Conservation (phyloP, 2,113 vertebrate species). For the Jaculus jaculus region DNA sequence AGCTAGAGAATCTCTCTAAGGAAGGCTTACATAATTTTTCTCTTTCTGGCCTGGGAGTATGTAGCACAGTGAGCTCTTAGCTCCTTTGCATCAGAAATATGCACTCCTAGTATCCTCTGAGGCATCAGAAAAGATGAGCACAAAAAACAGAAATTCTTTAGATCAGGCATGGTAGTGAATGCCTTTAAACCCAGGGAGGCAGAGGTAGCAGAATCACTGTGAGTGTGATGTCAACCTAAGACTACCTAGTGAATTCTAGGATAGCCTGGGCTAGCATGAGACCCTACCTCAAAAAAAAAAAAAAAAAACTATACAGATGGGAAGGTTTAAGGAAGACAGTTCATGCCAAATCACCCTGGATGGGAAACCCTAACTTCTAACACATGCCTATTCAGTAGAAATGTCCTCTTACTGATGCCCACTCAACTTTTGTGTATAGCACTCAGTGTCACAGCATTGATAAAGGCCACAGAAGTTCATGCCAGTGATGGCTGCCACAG, state of each 20-base stretch:
- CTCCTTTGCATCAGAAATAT: conserved; percentile 20
- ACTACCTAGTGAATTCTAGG: too few species aligned
- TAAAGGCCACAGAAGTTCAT: background rate
- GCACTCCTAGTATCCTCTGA: conserved; percentile 24
- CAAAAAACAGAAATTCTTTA: conserved; percentile 36
- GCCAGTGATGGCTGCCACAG: rapidly evolving
- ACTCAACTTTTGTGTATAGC: background rate
- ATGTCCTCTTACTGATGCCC: background rate
- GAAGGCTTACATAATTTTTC: conserved; percentile 13
- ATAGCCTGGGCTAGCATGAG: too few species aligned
- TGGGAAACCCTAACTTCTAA: background rate
- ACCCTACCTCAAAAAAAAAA: too few species aligned
- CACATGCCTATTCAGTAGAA: rapidly evolving
- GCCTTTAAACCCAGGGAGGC: too few species aligned
- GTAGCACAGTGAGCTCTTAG: background rate
- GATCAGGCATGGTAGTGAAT: too few species aligned
- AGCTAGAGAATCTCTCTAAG: background rate
- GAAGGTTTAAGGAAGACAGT: background rate
- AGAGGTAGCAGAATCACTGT: too few species aligned
- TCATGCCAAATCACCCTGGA: background rate
- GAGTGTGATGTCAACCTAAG: too few species aligned
- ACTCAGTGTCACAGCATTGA: rapidly evolving
- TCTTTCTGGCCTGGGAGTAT: conserved; percentile 16
- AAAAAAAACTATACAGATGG: too few species aligned
- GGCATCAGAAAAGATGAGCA: conserved; percentile 31